Evolutionary conservation across 2,113 vertebrate genomes (phyloP).

Genomic region (Sebastes fasciatus): DNA sequence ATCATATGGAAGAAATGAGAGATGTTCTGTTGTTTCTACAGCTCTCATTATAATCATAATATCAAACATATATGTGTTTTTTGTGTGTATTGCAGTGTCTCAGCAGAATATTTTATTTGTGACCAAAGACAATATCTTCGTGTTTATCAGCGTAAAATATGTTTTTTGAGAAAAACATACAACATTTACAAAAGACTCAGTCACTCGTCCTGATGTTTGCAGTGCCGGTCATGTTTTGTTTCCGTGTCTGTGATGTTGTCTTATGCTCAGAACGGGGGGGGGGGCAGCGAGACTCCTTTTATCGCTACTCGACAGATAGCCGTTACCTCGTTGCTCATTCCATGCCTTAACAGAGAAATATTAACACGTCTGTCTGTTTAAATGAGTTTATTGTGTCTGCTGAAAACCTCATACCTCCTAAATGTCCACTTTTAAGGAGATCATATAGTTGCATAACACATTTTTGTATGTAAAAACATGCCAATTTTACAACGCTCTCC

Average conservation of each 20-base stretch:
- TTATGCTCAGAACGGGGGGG: neutral
- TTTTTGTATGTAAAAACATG: neutral
- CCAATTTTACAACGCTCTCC: neutral
- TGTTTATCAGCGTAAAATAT: neutral
- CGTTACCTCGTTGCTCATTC: slow-evolving; percentile 59
- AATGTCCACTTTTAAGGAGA: neutral
- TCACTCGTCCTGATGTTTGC: neutral
- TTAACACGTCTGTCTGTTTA: slow-evolving; percentile 1
- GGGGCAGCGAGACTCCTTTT: neutral
- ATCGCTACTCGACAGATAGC: neutral
- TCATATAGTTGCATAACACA: neutral
- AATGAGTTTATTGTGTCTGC: neutral
- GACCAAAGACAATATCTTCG: slow-evolving; percentile 64
- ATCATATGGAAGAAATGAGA: slow-evolving; percentile 10
- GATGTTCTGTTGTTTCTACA: neutral
- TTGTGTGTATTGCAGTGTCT: slow-evolving; percentile 1
- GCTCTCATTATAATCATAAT: neutral
- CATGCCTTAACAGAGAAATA: slow-evolving; percentile 68
- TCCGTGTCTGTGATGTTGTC: slow-evolving; percentile 26
- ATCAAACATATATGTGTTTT: neutral
- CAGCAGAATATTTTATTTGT: slow-evolving; percentile 31
- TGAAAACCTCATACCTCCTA: slow-evolving; percentile 47
- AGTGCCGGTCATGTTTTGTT: neutral
- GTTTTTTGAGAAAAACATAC: too few species aligned
- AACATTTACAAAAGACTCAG: neutral